Conservation (phyloP, 2,113 vertebrate genomes). For the Phyllopteryx taeniolatus region DNA sequence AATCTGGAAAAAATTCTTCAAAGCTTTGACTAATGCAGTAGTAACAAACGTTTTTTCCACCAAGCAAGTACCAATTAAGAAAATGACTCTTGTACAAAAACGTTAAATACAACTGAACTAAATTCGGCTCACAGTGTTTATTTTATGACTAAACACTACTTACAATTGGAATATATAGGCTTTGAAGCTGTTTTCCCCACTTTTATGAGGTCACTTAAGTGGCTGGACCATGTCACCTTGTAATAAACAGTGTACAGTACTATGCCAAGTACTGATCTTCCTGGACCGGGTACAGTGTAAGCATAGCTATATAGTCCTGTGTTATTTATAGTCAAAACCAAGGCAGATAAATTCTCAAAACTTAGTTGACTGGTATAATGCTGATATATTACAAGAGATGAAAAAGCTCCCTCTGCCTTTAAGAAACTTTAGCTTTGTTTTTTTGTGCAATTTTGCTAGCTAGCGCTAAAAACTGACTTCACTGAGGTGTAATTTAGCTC, state of each 20-base stretch:
- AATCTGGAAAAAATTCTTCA: background rate
- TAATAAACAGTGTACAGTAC: background rate
- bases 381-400: background rate
- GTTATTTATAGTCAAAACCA: background rate
- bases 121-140: background rate
- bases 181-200: slow-evolving; percentile 23
- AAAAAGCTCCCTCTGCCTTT: background rate
- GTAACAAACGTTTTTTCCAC: background rate
- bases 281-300: background rate
- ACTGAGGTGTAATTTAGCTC: background rate
- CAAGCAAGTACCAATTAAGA: background rate
- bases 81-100: background rate
- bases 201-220: slow-evolving; percentile 31
- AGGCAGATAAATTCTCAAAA: background rate
- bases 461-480: background rate
- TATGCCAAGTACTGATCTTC: slow-evolving; percentile 9
- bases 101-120: background rate
- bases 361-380: background rate
- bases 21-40: background rate
- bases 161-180: background rate
- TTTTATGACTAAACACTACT: background rate
- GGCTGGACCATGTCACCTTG: background rate
- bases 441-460: background rate
- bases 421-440: background rate
- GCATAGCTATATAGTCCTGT: background rate